Percentiles rank a stretch among this genome's conserved stretches.
These are phyloP conservation scores for Nomada hirtipes DNA, from an alignment of 2,888 invertebrate species.

Conservation along the genomic window DNA sequence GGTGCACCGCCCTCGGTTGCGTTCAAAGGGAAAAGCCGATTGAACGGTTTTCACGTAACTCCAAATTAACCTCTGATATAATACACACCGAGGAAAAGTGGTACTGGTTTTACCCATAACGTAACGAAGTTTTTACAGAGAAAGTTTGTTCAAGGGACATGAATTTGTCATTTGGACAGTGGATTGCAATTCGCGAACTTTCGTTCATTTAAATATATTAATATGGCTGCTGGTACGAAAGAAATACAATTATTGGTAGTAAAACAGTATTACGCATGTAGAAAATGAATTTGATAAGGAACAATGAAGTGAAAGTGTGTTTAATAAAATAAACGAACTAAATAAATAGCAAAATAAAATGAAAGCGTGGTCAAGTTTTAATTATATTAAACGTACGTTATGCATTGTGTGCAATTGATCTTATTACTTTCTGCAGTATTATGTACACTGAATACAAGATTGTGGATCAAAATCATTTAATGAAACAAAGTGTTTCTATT, in stretches of 20 bases:
- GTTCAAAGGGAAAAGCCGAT: constrained; percentile 35
- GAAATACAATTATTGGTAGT: not conserved
- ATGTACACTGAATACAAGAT: not conserved
- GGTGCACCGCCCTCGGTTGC: not conserved
- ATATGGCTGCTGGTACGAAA: too few relatives aligned
- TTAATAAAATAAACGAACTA: too few relatives aligned
- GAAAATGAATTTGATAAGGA: too few relatives aligned
- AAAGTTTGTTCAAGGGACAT: constrained; percentile 14
- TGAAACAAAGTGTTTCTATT: not conserved
- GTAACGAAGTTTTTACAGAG: constrained; percentile 13
- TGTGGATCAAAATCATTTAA: not conserved
- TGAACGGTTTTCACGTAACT: constrained; percentile 60
- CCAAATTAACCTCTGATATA: constrained; percentile 53
- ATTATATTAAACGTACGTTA: not conserved
- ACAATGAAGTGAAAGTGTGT: too few relatives aligned
- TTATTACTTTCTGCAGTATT: not conserved
- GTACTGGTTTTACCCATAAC: constrained; percentile 34
- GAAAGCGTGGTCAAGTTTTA: too few relatives aligned
- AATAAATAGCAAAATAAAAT: too few relatives aligned
- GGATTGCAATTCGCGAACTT: not conserved
- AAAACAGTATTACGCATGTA: too few relatives aligned
- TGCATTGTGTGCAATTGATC: not conserved
- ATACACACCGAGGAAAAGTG: constrained; percentile 40
- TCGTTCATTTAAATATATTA: not conserved
- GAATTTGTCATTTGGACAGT: not conserved